Evolutionary conservation across 2,797 vertebrate genomes (phyloP).

Genomic region (Hyperoplus immaculatus): DNA sequence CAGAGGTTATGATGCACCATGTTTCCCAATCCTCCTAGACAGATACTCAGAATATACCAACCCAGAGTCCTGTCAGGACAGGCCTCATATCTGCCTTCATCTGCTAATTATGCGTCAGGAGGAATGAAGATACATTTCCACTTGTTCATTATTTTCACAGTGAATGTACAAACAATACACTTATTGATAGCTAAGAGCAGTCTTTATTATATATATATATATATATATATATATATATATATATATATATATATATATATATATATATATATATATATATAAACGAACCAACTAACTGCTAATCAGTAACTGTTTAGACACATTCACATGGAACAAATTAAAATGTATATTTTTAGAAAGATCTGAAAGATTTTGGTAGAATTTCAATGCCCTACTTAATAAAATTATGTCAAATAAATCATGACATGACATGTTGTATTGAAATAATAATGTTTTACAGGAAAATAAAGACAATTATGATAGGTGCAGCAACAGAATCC

Average conservation of each 20-base stretch:
- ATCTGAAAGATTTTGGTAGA: neutral
- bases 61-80: slow-evolving; percentile 37
- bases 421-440: neutral
- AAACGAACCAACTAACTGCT: neutral
- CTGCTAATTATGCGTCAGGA: slow-evolving; percentile 21
- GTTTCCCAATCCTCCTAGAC: slow-evolving; percentile 38
- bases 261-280: too few species aligned
- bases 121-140: neutral
- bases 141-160: slow-evolving; percentile 23
- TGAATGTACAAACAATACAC: slow-evolving; percentile 32
- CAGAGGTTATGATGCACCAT: slow-evolving; percentile 55
- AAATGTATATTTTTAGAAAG: slow-evolving; percentile 1
- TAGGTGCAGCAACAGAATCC: neutral
- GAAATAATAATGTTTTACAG: neutral
- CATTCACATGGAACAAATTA: neutral
- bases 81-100: slow-evolving; percentile 43
- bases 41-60: slow-evolving; percentile 42
- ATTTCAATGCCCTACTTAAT: neutral
- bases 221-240: too few species aligned
- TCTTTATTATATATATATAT: slow-evolving; percentile 14
- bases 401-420: neutral
- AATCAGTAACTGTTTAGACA: neutral
- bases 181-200: slow-evolving; percentile 5
- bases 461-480: slow-evolving; percentile 6
- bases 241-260: too few species aligned